Conservation (phyloP, 2,888 invertebrate genomes). For the Corbicula japonica region DNA sequence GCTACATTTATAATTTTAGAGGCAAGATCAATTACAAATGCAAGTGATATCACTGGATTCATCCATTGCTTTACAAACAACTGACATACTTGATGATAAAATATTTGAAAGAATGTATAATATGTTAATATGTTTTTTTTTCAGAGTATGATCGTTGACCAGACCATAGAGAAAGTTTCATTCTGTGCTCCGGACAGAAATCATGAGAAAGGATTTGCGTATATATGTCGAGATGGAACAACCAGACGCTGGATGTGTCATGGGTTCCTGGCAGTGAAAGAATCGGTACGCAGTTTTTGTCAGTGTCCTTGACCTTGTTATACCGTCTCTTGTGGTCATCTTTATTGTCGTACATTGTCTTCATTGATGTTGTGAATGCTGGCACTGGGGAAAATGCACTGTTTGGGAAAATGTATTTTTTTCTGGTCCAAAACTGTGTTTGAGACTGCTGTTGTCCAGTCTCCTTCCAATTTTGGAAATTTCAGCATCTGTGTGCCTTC, state of each 20-base stretch:
- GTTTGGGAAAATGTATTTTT: too few species aligned
- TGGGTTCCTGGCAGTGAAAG: conserved; percentile 98
- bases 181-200: conserved; percentile 99
- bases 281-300: conserved; percentile 90
- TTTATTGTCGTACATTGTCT: conserved; percentile 44
- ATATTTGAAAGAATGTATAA: too few species aligned
- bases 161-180: conserved; percentile 99
- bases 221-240: conserved; percentile 99
- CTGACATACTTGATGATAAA: too few species aligned
- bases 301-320: not conserved
- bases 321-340: conserved; percentile 34
- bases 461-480: too few species aligned
- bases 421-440: too few species aligned
- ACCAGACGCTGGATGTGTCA: conserved; percentile 99
- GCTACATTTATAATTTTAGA: too few species aligned
- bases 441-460: not conserved
- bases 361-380: conserved; percentile 5
- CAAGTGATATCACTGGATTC: too few species aligned
- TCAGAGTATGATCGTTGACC: conserved; percentile 98
- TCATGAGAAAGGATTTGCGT: conserved; percentile 99
- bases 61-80: too few species aligned
- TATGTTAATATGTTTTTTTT: too few species aligned
- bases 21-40: too few species aligned
- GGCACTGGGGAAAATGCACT: too few species aligned
- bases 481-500: too few species aligned